These are phyloP conservation scores for Drosophila birchii DNA, from an alignment of 2,888 invertebrate genomes.

Conservation along the genomic window DNA sequence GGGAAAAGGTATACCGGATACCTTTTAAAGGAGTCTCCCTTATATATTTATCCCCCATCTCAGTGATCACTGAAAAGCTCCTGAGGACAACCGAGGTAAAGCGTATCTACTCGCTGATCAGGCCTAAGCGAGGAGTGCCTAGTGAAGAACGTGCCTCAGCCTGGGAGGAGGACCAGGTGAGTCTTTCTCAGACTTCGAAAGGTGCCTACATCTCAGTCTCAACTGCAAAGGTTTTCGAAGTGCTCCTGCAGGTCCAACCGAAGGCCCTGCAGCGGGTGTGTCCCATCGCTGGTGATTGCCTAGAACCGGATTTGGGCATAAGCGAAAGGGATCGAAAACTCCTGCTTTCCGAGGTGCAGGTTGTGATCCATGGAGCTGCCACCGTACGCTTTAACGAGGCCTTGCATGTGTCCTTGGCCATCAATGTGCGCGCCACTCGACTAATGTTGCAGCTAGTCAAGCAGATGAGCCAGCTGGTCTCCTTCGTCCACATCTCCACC, in stretches of 20 bases:
- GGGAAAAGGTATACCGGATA: constrained; percentile 80
- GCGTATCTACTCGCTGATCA: constrained; percentile 86
- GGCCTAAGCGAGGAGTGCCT: constrained; percentile 85
- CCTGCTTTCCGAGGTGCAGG: constrained; percentile 47
- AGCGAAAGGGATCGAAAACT: constrained; percentile 2
- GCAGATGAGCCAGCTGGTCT: constrained; percentile 86
- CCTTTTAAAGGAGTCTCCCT: too few relatives aligned
- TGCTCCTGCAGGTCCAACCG: constrained; percentile 9
- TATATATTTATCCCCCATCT: too few relatives aligned
- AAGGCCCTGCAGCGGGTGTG: constrained; percentile 10
- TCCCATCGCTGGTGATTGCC: constrained; percentile 18
- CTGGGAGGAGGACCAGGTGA: constrained; percentile 1
- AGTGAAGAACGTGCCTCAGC: constrained; percentile 83
- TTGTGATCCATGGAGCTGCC: constrained; percentile 31
- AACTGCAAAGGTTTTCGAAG: constrained; percentile 8
- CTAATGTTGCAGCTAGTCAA: constrained; percentile 87
- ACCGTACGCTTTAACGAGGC: constrained; percentile 28
- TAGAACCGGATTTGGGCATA: constrained; percentile 13
- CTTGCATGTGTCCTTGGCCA: constrained; percentile 88
- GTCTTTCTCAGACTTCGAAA: not conserved
- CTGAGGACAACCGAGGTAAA: constrained; percentile 86
- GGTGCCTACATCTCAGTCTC: not conserved
- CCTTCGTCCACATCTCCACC: constrained; percentile 87
- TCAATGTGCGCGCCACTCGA: constrained; percentile 89
- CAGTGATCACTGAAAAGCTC: constrained; percentile 87